A percentile compares a stretch with the other conserved stretches of the same genome.
Conservation (phyloP, 2,113 vertebrate genomes). For the Mustela nigripes region DNA sequence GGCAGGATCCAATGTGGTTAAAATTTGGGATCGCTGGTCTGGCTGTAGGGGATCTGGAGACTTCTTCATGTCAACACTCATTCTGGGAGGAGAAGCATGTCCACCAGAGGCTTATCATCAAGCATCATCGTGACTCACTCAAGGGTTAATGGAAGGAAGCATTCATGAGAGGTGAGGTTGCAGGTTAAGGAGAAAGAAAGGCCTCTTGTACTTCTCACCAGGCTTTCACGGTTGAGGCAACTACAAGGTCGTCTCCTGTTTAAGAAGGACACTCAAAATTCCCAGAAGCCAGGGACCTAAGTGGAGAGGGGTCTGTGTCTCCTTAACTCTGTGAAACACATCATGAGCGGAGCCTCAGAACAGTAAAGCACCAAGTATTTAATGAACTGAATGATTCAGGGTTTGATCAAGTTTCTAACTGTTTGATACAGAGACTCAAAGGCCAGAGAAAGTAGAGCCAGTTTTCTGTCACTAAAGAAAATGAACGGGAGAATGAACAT, state of each 20-base stretch:
- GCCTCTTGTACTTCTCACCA: background rate
- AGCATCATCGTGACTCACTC: slow-evolving; percentile 77
- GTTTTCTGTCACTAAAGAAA: background rate
- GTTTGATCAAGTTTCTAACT: background rate
- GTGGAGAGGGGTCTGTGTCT: background rate
- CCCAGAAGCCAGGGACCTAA: background rate
- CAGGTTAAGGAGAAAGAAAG: slow-evolving; percentile 48
- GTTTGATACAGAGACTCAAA: slow-evolving; percentile 15
- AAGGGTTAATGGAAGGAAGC: slow-evolving; percentile 72
- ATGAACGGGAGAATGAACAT: background rate
- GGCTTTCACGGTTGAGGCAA: background rate
- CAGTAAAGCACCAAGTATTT: background rate
- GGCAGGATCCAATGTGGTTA: slow-evolving; percentile 67
- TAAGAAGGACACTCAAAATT: background rate
- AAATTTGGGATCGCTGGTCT: slow-evolving; percentile 77
- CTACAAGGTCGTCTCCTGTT: background rate
- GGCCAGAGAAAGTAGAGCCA: background rate
- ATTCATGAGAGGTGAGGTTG: slow-evolving; percentile 77
- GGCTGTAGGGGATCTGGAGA: slow-evolving; percentile 76
- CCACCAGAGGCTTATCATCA: slow-evolving; percentile 72
- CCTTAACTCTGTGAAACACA: slow-evolving; percentile 16
- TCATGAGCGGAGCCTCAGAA: background rate
- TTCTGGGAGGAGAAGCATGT: slow-evolving; percentile 67
- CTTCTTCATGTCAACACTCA: slow-evolving; percentile 74
- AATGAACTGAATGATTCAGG: background rate